Evolutionary conservation across 1,140 invertebrate genomes (phyloP).

Genomic region (Lepidurus couesii): DNA sequence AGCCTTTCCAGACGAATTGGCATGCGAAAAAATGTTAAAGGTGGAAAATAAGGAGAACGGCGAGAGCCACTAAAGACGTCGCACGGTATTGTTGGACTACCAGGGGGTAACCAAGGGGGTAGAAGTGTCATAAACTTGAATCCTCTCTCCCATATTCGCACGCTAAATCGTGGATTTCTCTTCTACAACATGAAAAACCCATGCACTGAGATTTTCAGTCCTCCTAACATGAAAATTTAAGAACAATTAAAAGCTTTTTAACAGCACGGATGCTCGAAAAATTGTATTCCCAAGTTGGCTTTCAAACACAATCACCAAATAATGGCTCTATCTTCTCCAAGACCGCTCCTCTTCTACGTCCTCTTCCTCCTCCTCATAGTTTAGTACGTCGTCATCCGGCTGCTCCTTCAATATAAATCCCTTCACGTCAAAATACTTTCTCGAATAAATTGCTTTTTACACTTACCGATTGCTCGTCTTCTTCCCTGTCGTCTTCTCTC

Average conservation of each 20-base stretch:
- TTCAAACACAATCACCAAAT: slow-evolving; percentile 31
- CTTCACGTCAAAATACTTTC: slow-evolving; percentile 21
- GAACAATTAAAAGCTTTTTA: neutral
- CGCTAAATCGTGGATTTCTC: too few species aligned
- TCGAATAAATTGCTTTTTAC: slow-evolving; percentile 6
- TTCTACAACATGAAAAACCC: too few species aligned
- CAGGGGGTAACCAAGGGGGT: too few species aligned
- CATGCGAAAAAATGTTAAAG: too few species aligned
- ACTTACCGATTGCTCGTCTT: slow-evolving; percentile 30
- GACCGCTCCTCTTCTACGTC: slow-evolving; percentile 53
- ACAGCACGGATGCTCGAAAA: neutral
- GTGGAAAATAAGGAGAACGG: too few species aligned
- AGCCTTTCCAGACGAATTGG: too few species aligned
- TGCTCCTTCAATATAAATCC: slow-evolving; percentile 35
- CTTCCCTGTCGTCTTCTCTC: slow-evolving; percentile 34
- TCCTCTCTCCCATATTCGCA: too few species aligned
- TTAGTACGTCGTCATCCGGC: slow-evolving; percentile 45
- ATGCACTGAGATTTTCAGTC: too few species aligned
- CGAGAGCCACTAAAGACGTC: too few species aligned
- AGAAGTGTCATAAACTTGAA: too few species aligned
- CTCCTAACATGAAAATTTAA: too few species aligned
- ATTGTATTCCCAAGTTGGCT: slow-evolving; percentile 1
- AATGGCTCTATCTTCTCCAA: slow-evolving; percentile 53
- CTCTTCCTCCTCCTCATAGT: slow-evolving; percentile 56
- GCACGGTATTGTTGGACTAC: too few species aligned